Conservation (phyloP, 2,113 vertebrate species). For the Hepsetus odoe region DNA sequence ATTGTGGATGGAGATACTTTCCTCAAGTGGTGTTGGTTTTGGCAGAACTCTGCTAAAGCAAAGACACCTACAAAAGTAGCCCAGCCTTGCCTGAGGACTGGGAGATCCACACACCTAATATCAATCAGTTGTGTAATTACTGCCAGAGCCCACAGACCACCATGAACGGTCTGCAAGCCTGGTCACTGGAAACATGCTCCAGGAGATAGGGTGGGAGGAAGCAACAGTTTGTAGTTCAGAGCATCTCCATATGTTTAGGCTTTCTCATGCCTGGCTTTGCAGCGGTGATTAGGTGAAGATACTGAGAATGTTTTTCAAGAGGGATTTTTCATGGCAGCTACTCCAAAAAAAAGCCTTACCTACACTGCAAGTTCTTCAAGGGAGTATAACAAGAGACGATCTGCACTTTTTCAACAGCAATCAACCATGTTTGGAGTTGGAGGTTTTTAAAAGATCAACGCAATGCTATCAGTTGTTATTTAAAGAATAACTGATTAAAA, state of each 20-base stretch:
- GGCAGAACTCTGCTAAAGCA: slow-evolving; percentile 1
- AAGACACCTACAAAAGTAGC: background rate
- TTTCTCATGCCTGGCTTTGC: background rate
- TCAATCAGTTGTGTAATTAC: slow-evolving; percentile 19
- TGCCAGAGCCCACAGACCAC: slow-evolving; percentile 38
- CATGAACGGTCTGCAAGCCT: background rate
- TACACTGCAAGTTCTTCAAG: no score
- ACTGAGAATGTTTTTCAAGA: background rate
- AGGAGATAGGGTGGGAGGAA: slow-evolving; percentile 24
- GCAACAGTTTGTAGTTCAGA: slow-evolving; percentile 33
- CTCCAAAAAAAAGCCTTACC: background rate
- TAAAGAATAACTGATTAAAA: no score
- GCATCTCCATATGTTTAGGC: background rate
- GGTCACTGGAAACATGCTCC: slow-evolving; percentile 31
- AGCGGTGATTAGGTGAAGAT: background rate
- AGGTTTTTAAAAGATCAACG: no score
- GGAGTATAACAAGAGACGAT: no score
- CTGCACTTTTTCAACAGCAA: no score
- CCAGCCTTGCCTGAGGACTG: background rate
- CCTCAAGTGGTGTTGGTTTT: background rate
- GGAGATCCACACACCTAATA: slow-evolving; percentile 12
- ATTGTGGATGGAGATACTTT: no score
- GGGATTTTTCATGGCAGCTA: background rate
- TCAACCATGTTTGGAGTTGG: no score
- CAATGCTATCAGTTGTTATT: no score